Evolutionary conservation across 2,888 invertebrate genomes (phyloP), one percentile per base, ranked within the genome.

Genomic region (Autographa pulchrina): DNA sequence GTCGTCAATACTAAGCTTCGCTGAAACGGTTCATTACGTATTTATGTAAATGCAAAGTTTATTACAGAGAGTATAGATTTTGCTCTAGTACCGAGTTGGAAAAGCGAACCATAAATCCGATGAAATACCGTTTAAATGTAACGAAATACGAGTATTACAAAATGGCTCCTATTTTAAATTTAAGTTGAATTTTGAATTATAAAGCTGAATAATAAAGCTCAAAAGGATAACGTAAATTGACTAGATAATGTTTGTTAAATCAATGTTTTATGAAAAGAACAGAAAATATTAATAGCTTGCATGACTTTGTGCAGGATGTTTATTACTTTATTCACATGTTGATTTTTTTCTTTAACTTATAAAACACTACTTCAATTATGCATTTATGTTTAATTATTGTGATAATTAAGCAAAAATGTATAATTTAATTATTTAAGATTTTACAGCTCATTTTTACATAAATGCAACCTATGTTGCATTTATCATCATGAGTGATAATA

Each of bases 21-120:
- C 80, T 81, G 82, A 82, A 85, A 76, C 71, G 76, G 79, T 74
- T 82, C 81, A 84, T 88, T 85, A 86, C 82, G 83, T 85, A 89
- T 89, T 89, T 90, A 91, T 91, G 91, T 88, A 89, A 89, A 91
- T 89, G 78, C 82, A 73, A 74, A 78, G 78, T 87, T 89, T 86
- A 86, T 83, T 85, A 82, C 78, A 70, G 74, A 65, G 79, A 82
- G 79, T 88, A 91, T 90, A 86, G 88, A 87, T 87, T 77, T 82
- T 61, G 65, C 38, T 74, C 31, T 72, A 75, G 71, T 74, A 64
- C 70, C 68, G 59, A 71, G 68, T 62, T 69, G 70, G 63, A 70
- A 54, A 35, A 35, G 83, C 75, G 66, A 75, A 59, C 65, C 78
- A 77, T 81, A 78, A 84, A 83, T 79, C 73, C 76, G 74, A 52